Evolutionary conservation across 2,888 invertebrate genomes (phyloP).

Genomic region (Agapostemon virescens): DNA sequence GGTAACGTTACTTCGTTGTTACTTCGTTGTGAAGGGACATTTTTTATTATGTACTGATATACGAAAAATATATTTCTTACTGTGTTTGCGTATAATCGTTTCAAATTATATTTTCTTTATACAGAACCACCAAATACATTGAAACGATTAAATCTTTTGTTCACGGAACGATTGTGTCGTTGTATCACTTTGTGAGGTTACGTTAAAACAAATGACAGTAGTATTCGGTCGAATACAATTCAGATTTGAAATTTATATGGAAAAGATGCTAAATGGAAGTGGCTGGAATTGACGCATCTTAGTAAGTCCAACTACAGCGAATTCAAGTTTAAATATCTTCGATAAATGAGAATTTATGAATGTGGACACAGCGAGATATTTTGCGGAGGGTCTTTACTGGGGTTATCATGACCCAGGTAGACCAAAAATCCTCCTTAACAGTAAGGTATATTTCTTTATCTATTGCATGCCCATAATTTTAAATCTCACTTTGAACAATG

Average conservation of each 20-base stretch:
- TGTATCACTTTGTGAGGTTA: slow-evolving; percentile 45
- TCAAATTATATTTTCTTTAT: not conserved
- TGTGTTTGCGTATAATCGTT: slow-evolving; percentile 27
- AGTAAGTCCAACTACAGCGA: slow-evolving; percentile 27
- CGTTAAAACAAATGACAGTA: slow-evolving; percentile 61
- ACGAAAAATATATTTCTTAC: slow-evolving; percentile 34
- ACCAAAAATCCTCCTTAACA: slow-evolving; percentile 58
- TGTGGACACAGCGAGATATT: slow-evolving; percentile 50
- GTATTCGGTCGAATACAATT: slow-evolving; percentile 40
- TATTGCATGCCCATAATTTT: not conserved
- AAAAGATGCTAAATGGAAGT: slow-evolving; percentile 36
- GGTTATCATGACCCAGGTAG: slow-evolving; percentile 55
- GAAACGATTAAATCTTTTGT: slow-evolving; percentile 19
- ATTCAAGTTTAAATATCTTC: slow-evolving; percentile 8
- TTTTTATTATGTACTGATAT: slow-evolving; percentile 25
- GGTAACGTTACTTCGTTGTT: slow-evolving; percentile 28
- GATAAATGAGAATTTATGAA: slow-evolving; percentile 50
- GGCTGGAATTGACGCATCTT: slow-evolving; percentile 29
- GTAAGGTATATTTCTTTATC: slow-evolving; percentile 55
- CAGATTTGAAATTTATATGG: slow-evolving; percentile 36
- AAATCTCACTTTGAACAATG: not conserved
- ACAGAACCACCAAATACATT: slow-evolving; percentile 1
- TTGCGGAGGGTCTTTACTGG: slow-evolving; percentile 54
- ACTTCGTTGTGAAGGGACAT: slow-evolving; percentile 34
- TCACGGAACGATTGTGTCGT: slow-evolving; percentile 44